A percentile compares a stretch with the other conserved stretches of the same genome.
These are phyloP conservation scores for Tetragnatha versicolor DNA, from an alignment of 1,140 invertebrate genomes.

Conservation along the genomic window DNA sequence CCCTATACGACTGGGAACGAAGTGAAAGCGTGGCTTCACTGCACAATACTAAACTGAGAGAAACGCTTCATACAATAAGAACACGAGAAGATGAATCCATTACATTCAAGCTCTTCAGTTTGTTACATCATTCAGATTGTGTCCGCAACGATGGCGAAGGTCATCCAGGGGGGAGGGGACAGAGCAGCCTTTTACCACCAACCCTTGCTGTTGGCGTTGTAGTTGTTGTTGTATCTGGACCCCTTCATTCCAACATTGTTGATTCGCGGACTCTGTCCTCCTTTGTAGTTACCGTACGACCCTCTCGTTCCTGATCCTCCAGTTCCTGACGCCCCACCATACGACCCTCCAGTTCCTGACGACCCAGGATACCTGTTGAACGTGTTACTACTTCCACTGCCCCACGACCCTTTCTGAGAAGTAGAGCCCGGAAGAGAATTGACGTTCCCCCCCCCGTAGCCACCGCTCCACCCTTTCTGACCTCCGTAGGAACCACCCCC, in stretches of 20 bases:
- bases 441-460: not conserved
- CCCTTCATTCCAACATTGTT: constrained; percentile 9
- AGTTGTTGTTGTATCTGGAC: not conserved
- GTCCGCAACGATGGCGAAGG: too few species aligned
- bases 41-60: too few species aligned
- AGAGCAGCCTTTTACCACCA: not conserved
- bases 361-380: not conserved
- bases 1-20: too few species aligned
- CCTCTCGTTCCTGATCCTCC: not conserved
- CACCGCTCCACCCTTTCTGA: not conserved
- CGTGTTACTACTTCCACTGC: not conserved
- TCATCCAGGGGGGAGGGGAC: too few species aligned
- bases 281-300: constrained; percentile 3
- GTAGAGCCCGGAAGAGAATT: too few species aligned
- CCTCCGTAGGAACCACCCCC: not conserved
- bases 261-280: not conserved
- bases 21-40: too few species aligned
- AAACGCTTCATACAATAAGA: too few species aligned
- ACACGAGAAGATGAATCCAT: too few species aligned
- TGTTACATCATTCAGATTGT: too few species aligned
- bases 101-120: too few species aligned
- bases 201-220: constrained; percentile 6
- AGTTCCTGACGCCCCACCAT: not conserved
- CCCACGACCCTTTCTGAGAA: not conserved
- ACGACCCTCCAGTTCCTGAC: not conserved